Evolutionary conservation across 2,888 invertebrate species (phyloP), one percentile per base, ranked within the genome.

Genomic region (Dyspetes luteomarginatus): DNA sequence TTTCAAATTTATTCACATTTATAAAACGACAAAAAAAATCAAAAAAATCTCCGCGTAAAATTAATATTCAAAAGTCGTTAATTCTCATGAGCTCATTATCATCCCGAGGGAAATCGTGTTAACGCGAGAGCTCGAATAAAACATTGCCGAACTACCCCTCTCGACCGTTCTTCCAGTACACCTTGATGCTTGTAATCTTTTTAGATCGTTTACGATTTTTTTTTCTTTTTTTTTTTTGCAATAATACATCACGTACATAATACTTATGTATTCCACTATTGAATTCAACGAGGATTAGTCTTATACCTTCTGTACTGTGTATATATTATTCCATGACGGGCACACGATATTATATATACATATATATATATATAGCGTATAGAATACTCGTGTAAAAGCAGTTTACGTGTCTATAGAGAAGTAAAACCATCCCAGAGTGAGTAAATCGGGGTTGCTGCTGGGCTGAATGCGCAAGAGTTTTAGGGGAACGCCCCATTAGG

Each of bases 401-500:
- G 71, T 76, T 80, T 72, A 67, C 80, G 75, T 52, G 50, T 52
- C 50, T 62, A 64, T 73, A 62, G 19, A 24, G 7, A 28, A 65
- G 72, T 69, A 65, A 60, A 60, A 75, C 50, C 72, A 52, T 69
- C 36, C 62, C 52, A 15, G 41, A 17, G 41, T 17, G 62, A 64
- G 41, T 15, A 36, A 41, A 73, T 73, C 62, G 62, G 72, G 72
- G 62, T 73, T 26, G 72, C 50, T 48, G 28, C 45, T 36, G 36
- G 7, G 9, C 7, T n/a, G 69, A 58, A 43, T 60, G 52, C 52
- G 43, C 69, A 68, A 62, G 68, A 43, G 58, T 4, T 36, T 71
- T 52, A 62, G 82, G 84, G 85, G 77, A 85, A 84, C 85, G 83
- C 86, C 86, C 89, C 87, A 89, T 89, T 88, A 88, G 86, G 76